These are phyloP conservation scores for Sebastes hubbsi DNA, from an alignment of 2,797 vertebrate species.

Conservation along the genomic window DNA sequence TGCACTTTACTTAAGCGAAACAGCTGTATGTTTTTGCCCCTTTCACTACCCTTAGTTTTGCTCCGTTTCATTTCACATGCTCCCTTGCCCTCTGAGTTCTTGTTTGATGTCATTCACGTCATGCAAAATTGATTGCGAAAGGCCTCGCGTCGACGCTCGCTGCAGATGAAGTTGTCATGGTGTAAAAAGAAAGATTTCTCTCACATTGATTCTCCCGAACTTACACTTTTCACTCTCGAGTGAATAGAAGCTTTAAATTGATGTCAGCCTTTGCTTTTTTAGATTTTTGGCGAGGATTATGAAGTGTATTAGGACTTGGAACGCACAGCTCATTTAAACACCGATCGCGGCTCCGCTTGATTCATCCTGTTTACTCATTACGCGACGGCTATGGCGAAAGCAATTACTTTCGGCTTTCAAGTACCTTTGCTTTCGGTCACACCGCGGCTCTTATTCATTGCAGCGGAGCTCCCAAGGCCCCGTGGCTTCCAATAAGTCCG, in stretches of 20 bases:
- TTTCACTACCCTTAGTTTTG: constrained; percentile 47
- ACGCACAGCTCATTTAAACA: constrained; percentile 52
- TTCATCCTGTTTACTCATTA: constrained; percentile 75
- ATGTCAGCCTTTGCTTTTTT: constrained; percentile 33
- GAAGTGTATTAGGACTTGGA: constrained; percentile 37
- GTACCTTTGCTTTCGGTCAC: constrained; percentile 67
- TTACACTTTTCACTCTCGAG: constrained; percentile 7
- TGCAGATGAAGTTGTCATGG: constrained; percentile 42
- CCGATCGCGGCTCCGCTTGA: constrained; percentile 44
- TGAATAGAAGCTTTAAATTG: constrained; percentile 26
- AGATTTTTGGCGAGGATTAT: constrained; percentile 29
- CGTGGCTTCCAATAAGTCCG: constrained; percentile 60
- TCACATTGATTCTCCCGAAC: constrained; percentile 15
- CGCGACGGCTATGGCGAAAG: constrained; percentile 65
- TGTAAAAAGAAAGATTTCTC: constrained; percentile 43
- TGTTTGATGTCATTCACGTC: constrained; percentile 64
- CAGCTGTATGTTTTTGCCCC: constrained; percentile 46
- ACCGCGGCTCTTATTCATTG: constrained; percentile 55
- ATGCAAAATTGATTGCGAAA: constrained; percentile 68
- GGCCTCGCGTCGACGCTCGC: constrained; percentile 33
- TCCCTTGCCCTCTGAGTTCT: constrained; percentile 54
- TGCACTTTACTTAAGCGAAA: constrained; percentile 46
- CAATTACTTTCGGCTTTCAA: constrained; percentile 72
- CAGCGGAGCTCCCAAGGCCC: constrained; percentile 43
- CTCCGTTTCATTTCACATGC: constrained; percentile 55